Evolutionary conservation across 2,113 vertebrate species (phyloP), one percentile per base, ranked within the genome.

Genomic region (Caloenas nicobarica): DNA sequence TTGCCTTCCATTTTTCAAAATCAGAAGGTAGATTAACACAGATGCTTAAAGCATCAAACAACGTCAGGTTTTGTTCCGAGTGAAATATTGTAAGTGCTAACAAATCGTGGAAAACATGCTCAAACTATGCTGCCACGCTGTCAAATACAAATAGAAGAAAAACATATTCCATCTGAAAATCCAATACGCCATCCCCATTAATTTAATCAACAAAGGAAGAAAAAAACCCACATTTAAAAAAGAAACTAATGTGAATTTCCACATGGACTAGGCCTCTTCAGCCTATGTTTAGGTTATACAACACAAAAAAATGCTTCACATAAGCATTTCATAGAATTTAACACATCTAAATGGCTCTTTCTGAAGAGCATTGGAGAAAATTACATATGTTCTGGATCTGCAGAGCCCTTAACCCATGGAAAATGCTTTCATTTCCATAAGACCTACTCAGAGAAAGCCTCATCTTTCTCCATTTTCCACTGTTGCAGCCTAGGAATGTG

Each of bases 21-120:
- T 89, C 90, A 73, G 58, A 87, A 86, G 76, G 81, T 62, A 70
- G 84, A 94, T 93, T 91, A 96, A 90, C 81, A 79, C 44, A 81
- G 66, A 76, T 65, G 80, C 68, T 96, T 97, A 92, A 96, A 62
- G 77, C 76, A 96, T 95, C 81, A 87, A 92, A 88, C 60, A 91
- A 81, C n/a, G 62, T 82, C 84, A 91, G 21, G 0, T 13, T 78
- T 91, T 62, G 29, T 87, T 56, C 44, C 4, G 1, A 46, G 57
- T 53, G 80, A 95, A 83, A 82, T 80, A 93, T 74, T 74, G 77
- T 0, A 3, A 29, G 57, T 84, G 50, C 66, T 93, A 58, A 70
- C 33, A 64, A 76, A 66, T 88, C 0, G 0, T 54, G 34, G 51
- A 73, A 91, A 88, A 82, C 34, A 46, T 23, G 31, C 46, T 81